These are phyloP conservation scores for Equus przewalskii DNA, from an alignment of 2,113 vertebrate species.

Conservation along the genomic window DNA sequence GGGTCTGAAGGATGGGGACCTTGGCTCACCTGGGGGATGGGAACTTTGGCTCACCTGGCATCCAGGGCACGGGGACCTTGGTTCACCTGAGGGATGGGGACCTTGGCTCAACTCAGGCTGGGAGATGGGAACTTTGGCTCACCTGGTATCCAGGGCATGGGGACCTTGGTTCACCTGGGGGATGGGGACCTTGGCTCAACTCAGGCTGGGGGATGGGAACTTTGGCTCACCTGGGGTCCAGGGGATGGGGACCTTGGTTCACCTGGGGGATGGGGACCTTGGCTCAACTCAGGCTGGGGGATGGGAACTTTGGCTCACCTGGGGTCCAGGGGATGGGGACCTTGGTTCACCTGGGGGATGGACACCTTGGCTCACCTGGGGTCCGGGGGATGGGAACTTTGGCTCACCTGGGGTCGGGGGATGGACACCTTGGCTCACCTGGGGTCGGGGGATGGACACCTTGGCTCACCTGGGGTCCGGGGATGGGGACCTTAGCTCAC, in stretches of 20 bases:
- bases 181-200: no score
- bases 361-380: no score
- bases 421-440: background rate
- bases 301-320: background rate
- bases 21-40: background rate
- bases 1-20: no score
- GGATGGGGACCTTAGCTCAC: no score
- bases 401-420: background rate
- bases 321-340: background rate
- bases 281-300: background rate
- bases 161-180: background rate
- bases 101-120: no score
- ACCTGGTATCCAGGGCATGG: background rate
- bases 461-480: background rate
- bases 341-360: background rate
- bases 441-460: no score
- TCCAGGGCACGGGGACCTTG: no score
- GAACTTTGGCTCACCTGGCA: background rate
- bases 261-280: no score
- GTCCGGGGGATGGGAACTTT: accelerated
- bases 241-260: no score
- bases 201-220: no score
- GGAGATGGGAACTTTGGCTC: accelerated
- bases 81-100: background rate
- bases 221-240: background rate